A percentile compares a stretch with the other conserved stretches of the same genome.
These are phyloP conservation scores for Whitmania pigra DNA, from an alignment of 1,140 invertebrate species.

Conservation along the genomic window DNA sequence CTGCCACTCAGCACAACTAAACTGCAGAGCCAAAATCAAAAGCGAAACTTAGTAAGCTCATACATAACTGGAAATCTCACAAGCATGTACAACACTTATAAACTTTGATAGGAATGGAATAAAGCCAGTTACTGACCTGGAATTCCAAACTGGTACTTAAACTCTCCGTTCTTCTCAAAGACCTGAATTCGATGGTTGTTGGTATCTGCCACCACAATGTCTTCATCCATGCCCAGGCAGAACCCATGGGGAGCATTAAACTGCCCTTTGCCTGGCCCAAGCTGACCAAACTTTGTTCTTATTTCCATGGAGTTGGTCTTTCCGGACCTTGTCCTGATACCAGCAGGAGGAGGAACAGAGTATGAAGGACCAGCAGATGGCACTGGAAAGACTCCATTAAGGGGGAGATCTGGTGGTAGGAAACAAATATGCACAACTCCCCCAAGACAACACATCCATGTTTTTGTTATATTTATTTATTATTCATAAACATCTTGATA, in stretches of 20 bases:
- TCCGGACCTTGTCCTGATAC: conserved; percentile 3
- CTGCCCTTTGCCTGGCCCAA: conserved; percentile 76
- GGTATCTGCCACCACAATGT: conserved; percentile 82
- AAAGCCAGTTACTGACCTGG: conserved; percentile 53
- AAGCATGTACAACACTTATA: too few relatives aligned
- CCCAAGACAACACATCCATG: neutral
- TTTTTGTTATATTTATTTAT: too few relatives aligned
- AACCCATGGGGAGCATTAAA: conserved; percentile 95
- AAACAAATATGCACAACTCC: neutral
- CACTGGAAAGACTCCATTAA: conserved; percentile 12
- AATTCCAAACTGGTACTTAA: conserved; percentile 76
- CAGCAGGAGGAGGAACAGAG: neutral
- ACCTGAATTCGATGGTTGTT: conserved; percentile 86
- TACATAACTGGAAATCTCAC: too few relatives aligned
- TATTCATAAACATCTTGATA: too few relatives aligned
- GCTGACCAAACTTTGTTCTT: conserved; percentile 79
- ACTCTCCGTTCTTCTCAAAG: conserved; percentile 74
- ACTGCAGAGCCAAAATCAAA: too few relatives aligned
- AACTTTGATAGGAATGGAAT: neutral
- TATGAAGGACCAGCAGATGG: neutral
- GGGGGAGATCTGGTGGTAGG: conserved; percentile 2
- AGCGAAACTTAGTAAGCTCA: too few relatives aligned
- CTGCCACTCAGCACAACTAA: too few relatives aligned
- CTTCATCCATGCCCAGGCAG: conserved; percentile 72
- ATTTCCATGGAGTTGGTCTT: conserved; percentile 20